Base-by-base conservation (phyloP, 2,888 invertebrate species). In the Cetonia aurata region DNA sequence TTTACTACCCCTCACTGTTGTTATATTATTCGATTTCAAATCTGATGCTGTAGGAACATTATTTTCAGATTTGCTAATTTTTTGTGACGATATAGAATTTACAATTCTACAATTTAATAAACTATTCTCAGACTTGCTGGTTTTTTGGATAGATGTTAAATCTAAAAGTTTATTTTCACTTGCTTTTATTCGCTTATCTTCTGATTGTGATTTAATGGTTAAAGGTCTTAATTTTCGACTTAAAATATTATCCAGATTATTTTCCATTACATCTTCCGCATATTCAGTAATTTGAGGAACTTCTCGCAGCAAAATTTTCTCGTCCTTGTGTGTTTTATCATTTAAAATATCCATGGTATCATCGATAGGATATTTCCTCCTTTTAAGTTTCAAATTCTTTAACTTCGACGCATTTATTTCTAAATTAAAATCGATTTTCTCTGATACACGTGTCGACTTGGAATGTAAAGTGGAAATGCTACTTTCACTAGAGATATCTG, bases 401-500 rank as follows among this genome's bases (percentile, higher is more conserved):
- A 76, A 57, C 33, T 60, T 73, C 6, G 76, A 75, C 3, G 59
- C 33, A 50, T 75, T 74, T 50, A 77, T 74, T 44, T 55, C 66
- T n/a, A 75, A 52, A 50, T 72, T 73, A 44, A 46, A 42, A n/a
- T 71, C 55, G 12, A 67, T 59, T 10, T 37, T 53, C 59, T 57
- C 59, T 50, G 19, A 53, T 31, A 42, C 55, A 13, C 17, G 8
- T 4, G 10, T 19, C n/a, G 46, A 46, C 48, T 33, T 69, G 59
- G 56, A 68, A 53, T 46, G 55, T 68, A 25, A 41, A 25, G 13
- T 65, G 41, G 67, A 57, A 44, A 57, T 44, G 10, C 76, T 77
- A 72, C 80, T 80, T 75, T 84, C 84, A 57, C 79, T 82, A 0
- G 83, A 81, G 71, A 85, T 80, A 59, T 84, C 84, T 6, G 85